A percentile compares a stretch with the other conserved stretches of the same genome.
Evolutionary conservation across 2,797 vertebrate species (phyloP).

Genomic region (Carapus acus): DNA sequence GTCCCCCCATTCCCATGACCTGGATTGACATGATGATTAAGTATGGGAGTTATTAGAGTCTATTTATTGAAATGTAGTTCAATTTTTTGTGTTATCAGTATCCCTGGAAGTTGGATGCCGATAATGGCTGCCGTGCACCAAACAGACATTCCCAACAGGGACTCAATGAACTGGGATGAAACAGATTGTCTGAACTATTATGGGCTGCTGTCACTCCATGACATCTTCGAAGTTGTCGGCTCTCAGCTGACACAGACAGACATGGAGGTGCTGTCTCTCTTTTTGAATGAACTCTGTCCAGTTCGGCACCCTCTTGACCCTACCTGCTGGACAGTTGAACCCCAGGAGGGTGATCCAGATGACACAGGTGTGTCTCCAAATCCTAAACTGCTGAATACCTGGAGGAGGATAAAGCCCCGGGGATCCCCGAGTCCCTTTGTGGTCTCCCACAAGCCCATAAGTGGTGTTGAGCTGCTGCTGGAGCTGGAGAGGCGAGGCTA

Average conservation of each 20-base stretch:
- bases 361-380: constrained; percentile 42
- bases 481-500: constrained; percentile 81
- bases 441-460: constrained; percentile 65
- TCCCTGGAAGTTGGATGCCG: constrained; percentile 17
- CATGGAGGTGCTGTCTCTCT: constrained; percentile 81
- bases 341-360: constrained; percentile 41
- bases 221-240: constrained; percentile 84
- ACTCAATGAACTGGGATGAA: constrained; percentile 80
- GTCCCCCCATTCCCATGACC: no score
- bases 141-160: constrained; percentile 48
- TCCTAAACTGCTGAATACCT: constrained; percentile 65
- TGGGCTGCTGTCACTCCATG: constrained; percentile 85
- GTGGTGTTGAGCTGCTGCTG: constrained; percentile 78
- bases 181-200: constrained; percentile 84
- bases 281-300: constrained; percentile 77
- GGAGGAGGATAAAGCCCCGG: constrained; percentile 59
- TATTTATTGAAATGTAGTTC: no score
- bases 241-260: constrained; percentile 83
- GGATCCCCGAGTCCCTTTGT: constrained; percentile 33
- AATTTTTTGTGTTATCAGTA: constrained; percentile 4
- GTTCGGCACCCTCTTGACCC: constrained; percentile 74
- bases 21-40: no score
- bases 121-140: constrained; percentile 61
- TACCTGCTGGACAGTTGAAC: constrained; percentile 67
- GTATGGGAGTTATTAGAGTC: no score